Evolutionary conservation across 2,888 invertebrate species (phyloP).

Genomic region (Meloe dianella): DNA sequence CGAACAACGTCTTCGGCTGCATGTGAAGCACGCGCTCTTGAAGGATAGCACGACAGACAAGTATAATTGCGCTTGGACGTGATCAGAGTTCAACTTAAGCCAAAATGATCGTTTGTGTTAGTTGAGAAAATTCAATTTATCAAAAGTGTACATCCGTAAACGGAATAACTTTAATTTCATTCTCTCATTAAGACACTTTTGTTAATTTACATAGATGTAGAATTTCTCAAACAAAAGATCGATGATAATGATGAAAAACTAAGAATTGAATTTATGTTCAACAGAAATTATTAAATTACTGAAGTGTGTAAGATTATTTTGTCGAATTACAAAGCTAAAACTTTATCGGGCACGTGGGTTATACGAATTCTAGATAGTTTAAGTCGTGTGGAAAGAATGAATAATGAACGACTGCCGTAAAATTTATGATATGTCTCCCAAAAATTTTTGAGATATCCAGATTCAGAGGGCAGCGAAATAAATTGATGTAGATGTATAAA

Average conservation of each 20-base stretch:
- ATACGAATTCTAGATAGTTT: slow-evolving; percentile 31
- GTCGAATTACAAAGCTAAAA: slow-evolving; percentile 14
- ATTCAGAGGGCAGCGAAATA: slow-evolving; percentile 29
- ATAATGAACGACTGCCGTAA: slow-evolving; percentile 42
- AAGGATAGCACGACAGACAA: slow-evolving; percentile 54
- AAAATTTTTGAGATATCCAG: slow-evolving; percentile 31
- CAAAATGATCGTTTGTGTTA: slow-evolving; percentile 36
- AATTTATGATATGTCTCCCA: slow-evolving; percentile 38
- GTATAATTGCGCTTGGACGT: slow-evolving; percentile 53
- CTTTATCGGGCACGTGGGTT: slow-evolving; percentile 32
- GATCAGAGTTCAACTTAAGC: slow-evolving; percentile 48
- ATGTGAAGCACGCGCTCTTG: slow-evolving; percentile 52
- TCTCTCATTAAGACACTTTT: slow-evolving; percentile 27
- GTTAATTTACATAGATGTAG: slow-evolving; percentile 24
- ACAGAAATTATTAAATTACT: not conserved
- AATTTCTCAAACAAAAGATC: slow-evolving; percentile 10
- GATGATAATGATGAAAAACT: not conserved
- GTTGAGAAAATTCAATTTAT: slow-evolving; percentile 38
- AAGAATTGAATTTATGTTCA: not conserved
- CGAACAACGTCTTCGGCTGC: slow-evolving; percentile 33
- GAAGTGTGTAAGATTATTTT: not conserved
- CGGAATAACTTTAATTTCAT: slow-evolving; percentile 24
- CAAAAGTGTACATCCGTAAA: slow-evolving; percentile 34
- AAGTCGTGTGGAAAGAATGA: slow-evolving; percentile 40
- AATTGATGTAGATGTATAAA: slow-evolving; percentile 33